A percentile compares a stretch with the other conserved stretches of the same genome.
phyloP scores from a whole-genome alignment of 2,797 vertebrate genomes.

The Thalassophryne amazonica region DNA sequence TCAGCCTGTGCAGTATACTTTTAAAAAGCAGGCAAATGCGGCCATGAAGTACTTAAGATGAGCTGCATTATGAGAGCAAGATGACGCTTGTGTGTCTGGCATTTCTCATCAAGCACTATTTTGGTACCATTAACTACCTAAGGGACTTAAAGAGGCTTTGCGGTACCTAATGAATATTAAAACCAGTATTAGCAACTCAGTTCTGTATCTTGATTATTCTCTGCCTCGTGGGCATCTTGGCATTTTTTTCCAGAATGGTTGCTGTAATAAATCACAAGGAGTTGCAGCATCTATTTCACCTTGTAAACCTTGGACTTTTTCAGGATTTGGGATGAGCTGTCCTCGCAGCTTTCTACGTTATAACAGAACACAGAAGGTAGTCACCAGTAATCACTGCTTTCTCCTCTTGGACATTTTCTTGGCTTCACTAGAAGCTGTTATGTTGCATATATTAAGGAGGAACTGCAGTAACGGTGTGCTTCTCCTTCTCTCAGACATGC shows the following conservation, averaged over 20 bases:
- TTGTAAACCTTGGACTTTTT: neutral
- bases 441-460: neutral
- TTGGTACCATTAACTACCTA: constrained; percentile 36
- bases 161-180: constrained; percentile 50
- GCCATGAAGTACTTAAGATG: too few relatives aligned
- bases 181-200: constrained; percentile 28
- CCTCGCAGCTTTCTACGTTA: neutral
- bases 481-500: neutral
- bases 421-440: neutral
- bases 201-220: constrained; percentile 25
- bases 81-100: too few relatives aligned
- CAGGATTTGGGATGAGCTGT: neutral
- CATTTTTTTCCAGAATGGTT: constrained; percentile 11
- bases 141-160: constrained; percentile 32
- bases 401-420: neutral
- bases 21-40: too few relatives aligned
- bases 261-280: constrained; percentile 2
- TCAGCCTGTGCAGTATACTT: neutral
- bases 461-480: constrained; percentile 10
- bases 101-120: constrained; percentile 17
- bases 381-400: constrained; percentile 2
- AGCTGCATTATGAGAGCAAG: too few relatives aligned
- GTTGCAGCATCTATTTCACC: neutral
- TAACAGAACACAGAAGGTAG: neutral
- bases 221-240: constrained; percentile 1